A percentile compares a stretch with the other conserved stretches of the same genome.
phyloP scores from a whole-genome alignment of 2,888 invertebrate genomes.

The Monopis laevigella region DNA sequence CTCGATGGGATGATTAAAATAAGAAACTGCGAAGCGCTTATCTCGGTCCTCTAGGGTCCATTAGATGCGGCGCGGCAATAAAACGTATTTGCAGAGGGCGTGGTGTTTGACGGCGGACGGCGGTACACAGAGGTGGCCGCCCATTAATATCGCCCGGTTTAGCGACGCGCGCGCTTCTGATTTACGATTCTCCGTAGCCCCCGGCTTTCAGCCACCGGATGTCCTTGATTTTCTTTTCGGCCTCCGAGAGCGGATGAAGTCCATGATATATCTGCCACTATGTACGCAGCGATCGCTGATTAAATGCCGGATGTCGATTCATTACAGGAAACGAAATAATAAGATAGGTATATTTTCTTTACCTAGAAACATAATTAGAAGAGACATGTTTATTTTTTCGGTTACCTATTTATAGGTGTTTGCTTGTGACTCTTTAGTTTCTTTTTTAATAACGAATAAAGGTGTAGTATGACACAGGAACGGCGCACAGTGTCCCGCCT shows the following conservation, averaged over 20 bases:
- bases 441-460: no score
- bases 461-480: no score
- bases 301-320: no score
- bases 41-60: constrained; percentile 12
- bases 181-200: constrained; percentile 14
- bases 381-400: no score
- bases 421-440: no score
- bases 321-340: no score
- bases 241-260: background rate
- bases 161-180: constrained; percentile 14
- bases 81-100: constrained; percentile 17
- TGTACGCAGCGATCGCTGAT: background rate
- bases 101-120: constrained; percentile 7
- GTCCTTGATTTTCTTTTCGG: constrained; percentile 11
- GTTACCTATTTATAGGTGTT: no score
- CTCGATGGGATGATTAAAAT: constrained; percentile 10
- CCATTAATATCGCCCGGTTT: constrained; percentile 17
- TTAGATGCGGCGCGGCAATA: constrained; percentile 15
- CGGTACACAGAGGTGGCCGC: constrained; percentile 12
- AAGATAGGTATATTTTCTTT: no score
- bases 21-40: constrained; percentile 9
- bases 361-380: no score
- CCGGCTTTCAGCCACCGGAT: constrained; percentile 8
- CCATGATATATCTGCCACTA: no score
- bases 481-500: no score